Conservation (phyloP, 2,113 vertebrate species). For the Mormyrus iriodes region DNA sequence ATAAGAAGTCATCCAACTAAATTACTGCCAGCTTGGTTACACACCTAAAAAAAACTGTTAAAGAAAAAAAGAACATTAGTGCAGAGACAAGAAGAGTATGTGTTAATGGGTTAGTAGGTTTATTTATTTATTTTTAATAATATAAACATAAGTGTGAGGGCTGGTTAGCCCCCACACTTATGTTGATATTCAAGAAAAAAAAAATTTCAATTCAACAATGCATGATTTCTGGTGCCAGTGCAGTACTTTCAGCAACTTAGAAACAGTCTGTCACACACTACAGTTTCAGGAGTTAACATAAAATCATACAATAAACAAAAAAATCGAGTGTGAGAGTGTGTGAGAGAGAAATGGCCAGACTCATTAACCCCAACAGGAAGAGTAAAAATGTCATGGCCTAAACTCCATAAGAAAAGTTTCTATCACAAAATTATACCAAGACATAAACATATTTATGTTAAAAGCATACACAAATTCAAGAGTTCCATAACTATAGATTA, state of each 20-base stretch:
- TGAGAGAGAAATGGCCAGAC: neutral
- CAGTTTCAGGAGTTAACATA: neutral
- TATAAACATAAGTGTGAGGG: too few relatives aligned
- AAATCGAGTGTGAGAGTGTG: neutral
- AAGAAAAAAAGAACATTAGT: too few relatives aligned
- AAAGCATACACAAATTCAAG: neutral
- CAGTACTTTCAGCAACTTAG: neutral
- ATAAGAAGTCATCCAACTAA: too few relatives aligned
- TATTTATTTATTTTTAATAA: too few relatives aligned
- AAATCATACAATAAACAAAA: neutral
- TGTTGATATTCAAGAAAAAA: too few relatives aligned
- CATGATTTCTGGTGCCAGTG: neutral
- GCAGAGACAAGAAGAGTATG: too few relatives aligned
- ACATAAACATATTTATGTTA: neutral
- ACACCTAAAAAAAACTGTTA: too few relatives aligned
- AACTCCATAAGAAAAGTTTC: neutral
- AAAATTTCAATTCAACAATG: too few relatives aligned
- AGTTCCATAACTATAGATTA: neutral
- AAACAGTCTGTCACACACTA: neutral
- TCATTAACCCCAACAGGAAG: neutral
- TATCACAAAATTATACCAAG: neutral
- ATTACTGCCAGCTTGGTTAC: too few relatives aligned
- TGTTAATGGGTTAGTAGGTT: too few relatives aligned
- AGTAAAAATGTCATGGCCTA: neutral
- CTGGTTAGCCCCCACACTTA: too few relatives aligned